A percentile compares a stretch with the other conserved stretches of the same genome.
Conservation (phyloP, 2,888 invertebrate species). For the Ramazzottius varieornatus region DNA sequence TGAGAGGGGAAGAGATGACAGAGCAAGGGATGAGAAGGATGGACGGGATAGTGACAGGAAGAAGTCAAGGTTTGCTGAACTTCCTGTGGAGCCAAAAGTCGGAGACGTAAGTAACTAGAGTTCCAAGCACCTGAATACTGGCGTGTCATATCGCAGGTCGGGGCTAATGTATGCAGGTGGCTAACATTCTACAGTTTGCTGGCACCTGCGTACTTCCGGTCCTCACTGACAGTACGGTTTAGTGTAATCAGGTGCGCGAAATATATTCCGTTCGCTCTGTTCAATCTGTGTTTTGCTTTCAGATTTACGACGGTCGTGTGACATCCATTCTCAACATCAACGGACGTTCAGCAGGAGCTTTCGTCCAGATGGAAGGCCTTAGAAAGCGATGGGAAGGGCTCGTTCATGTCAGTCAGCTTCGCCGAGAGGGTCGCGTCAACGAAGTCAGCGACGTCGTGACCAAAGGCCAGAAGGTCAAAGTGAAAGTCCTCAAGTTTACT, state of each 20-base stretch:
- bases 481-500: constrained; percentile 66
- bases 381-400: constrained; percentile 68
- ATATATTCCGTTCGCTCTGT: constrained; percentile 11
- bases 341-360: constrained; percentile 39
- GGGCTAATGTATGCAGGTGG: too few relatives aligned
- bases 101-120: too few relatives aligned
- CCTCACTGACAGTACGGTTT: too few relatives aligned
- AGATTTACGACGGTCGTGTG: constrained; percentile 74
- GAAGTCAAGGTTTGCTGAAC: constrained; percentile 10
- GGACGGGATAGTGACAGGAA: too few relatives aligned
- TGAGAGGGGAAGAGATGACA: constrained; percentile 13
- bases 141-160: too few relatives aligned
- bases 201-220: too few relatives aligned
- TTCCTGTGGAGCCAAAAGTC: constrained; percentile 27
- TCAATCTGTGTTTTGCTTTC: constrained; percentile 8
- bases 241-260: too few relatives aligned
- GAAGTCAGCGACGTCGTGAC: constrained; percentile 76
- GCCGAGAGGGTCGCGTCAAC: constrained; percentile 72
- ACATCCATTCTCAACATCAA: constrained; percentile 38
- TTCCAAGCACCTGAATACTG: too few relatives aligned
- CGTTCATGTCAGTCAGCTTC: constrained; percentile 79
- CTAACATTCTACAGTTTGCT: too few relatives aligned
- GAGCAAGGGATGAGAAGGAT: constrained; percentile 11
- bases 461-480: constrained; percentile 61
- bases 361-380: constrained; percentile 76